Percentiles rank a stretch among this genome's conserved stretches.
Evolutionary conservation across 1,140 invertebrate genomes (phyloP).

Genomic region (Drosophila quadrilineata): DNA sequence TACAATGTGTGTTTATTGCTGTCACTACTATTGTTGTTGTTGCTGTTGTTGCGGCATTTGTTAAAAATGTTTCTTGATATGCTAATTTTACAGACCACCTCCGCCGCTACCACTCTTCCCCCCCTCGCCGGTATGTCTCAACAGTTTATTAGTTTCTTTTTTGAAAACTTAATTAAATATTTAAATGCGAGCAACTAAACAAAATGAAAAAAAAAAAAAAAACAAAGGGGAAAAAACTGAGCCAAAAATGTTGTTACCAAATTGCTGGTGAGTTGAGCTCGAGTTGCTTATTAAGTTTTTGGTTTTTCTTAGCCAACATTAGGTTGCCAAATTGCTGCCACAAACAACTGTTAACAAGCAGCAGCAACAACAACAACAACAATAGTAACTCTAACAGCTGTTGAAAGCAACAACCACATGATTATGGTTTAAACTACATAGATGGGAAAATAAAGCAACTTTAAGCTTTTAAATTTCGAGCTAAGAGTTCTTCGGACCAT

Average conservation of each 20-base stretch:
- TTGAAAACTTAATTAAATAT: constrained; percentile 45
- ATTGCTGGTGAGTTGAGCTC: constrained; percentile 32
- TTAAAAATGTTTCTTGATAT: constrained; percentile 21
- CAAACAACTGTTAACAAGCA: constrained; percentile 22
- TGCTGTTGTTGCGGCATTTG: constrained; percentile 26
- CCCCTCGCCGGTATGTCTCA: neutral
- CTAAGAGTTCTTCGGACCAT: too few species aligned
- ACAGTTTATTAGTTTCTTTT: constrained; percentile 12
- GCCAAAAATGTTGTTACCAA: constrained; percentile 43
- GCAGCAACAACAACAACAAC: neutral
- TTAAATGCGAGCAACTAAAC: constrained; percentile 47
- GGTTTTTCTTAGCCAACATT: constrained; percentile 34
- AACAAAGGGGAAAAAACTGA: constrained; percentile 7
- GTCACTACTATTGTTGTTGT: too few species aligned
- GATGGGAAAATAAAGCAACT: neutral
- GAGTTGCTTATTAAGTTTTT: constrained; percentile 25
- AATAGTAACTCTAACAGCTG: constrained; percentile 32
- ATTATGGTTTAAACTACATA: constrained; percentile 2
- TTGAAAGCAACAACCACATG: constrained; percentile 16
- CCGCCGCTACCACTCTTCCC: neutral
- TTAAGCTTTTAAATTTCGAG: constrained; percentile 6
- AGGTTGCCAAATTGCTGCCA: constrained; percentile 46
- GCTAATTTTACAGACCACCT: constrained; percentile 12
- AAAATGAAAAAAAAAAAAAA: constrained; percentile 3
- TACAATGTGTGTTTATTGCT: neutral